Percentiles rank a stretch among this genome's conserved stretches.
phyloP scores from a whole-genome alignment of 2,797 vertebrate genomes.

The Pelobates cultripes region DNA sequence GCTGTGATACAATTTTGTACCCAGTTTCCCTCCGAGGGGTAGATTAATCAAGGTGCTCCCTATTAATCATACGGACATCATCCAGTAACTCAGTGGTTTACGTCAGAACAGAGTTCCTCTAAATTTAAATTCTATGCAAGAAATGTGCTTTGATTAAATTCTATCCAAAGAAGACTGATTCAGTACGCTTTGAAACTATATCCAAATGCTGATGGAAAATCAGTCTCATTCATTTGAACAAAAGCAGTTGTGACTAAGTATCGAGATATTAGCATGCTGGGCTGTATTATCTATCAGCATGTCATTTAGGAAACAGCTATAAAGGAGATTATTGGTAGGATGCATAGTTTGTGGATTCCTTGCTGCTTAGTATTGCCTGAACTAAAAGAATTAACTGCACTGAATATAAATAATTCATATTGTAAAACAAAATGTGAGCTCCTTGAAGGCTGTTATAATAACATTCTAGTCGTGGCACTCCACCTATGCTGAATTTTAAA shows the following conservation, averaged over 20 bases:
- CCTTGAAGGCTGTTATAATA: too few relatives aligned
- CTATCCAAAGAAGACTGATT: neutral
- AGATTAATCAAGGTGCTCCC: neutral
- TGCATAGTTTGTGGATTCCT: too few relatives aligned
- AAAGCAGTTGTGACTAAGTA: neutral
- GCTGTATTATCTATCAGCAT: neutral
- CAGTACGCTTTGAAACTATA: neutral
- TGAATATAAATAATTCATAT: neutral
- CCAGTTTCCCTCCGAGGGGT: neutral
- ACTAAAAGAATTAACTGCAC: neutral
- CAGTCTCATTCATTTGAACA: neutral
- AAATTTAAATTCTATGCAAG: neutral
- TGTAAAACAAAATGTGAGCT: too few relatives aligned
- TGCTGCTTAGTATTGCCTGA: neutral
- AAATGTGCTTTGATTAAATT: conserved; percentile 6
- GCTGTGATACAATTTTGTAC: neutral
- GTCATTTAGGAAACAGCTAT: neutral
- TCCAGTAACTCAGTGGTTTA: neutral
- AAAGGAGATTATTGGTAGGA: neutral
- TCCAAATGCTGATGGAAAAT: neutral
- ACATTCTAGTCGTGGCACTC: too few relatives aligned
- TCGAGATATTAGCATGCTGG: neutral
- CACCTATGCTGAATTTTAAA: too few relatives aligned
- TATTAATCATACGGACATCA: neutral
- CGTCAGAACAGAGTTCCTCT: neutral